A percentile compares a stretch with the other conserved stretches of the same genome.
phyloP scores from a whole-genome alignment of 2,113 vertebrate species.

The Forbesichthys agassizii region DNA sequence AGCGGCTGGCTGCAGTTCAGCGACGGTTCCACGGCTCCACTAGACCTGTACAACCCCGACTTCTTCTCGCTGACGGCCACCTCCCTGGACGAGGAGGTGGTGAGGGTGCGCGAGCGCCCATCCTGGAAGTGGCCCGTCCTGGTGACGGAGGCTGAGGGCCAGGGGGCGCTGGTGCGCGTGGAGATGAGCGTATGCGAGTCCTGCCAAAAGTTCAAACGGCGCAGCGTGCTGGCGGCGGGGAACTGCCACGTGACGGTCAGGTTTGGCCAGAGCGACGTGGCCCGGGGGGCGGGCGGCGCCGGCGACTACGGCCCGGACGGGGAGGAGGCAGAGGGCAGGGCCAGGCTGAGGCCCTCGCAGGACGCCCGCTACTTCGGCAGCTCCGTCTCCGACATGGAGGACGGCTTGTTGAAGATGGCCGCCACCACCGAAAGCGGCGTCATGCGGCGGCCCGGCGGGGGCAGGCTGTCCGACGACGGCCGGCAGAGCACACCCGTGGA shows the following conservation, averaged over 20 bases:
- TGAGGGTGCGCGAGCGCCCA: conserved; percentile 77
- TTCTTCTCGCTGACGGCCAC: conserved; percentile 86
- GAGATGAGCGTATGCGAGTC: conserved; percentile 90
- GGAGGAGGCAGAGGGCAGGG: conserved; percentile 82
- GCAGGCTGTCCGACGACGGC: conserved; percentile 75
- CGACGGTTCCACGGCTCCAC: conserved; percentile 87
- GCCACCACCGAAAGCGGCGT: conserved; percentile 79
- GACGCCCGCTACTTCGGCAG: conserved; percentile 77
- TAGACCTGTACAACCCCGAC: conserved; percentile 89
- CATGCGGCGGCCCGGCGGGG: conserved; percentile 73
- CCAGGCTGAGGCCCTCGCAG: conserved; percentile 77
- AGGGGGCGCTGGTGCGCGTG: conserved; percentile 86
- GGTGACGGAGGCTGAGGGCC: conserved; percentile 87
- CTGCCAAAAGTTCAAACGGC: conserved; percentile 93
- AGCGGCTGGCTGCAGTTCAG: conserved; percentile 97
- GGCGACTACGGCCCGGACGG: conserved; percentile 70
- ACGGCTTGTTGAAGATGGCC: conserved; percentile 70
- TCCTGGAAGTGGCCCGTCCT: conserved; percentile 82
- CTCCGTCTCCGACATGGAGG: conserved; percentile 81
- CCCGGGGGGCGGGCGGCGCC: conserved; percentile 45
- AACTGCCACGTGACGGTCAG: conserved; percentile 83
- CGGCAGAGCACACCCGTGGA: conserved; percentile 84
- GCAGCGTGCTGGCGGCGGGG: conserved; percentile 86
- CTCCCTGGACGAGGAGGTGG: conserved; percentile 84
- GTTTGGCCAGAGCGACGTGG: conserved; percentile 81